Percentiles rank a stretch among this genome's conserved stretches.
Evolutionary conservation across 1,140 invertebrate species (phyloP).

Genomic region (Medauroidea extradentata): DNA sequence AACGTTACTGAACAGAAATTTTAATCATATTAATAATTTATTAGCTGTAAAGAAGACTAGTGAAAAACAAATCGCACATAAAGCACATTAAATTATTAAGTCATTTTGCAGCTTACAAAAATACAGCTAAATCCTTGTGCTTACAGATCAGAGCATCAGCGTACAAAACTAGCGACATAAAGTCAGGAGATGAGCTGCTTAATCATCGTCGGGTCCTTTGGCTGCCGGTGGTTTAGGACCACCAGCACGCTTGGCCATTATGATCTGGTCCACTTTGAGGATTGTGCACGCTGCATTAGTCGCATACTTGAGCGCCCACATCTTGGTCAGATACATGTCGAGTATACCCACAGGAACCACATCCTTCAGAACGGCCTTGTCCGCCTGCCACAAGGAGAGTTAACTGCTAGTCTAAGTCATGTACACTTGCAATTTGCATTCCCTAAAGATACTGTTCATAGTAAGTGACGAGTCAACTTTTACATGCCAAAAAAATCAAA

Average conservation of each 20-base stretch:
- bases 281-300: conserved; percentile 89
- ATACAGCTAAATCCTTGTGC: too few species aligned
- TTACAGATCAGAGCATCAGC: too few species aligned
- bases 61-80: too few species aligned
- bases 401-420: neutral
- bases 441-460: too few species aligned
- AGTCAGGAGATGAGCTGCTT: too few species aligned
- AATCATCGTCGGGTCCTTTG: conserved; percentile 66
- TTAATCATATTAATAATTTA: too few species aligned
- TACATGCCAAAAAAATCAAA: neutral
- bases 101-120: too few species aligned
- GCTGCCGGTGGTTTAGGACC: conserved; percentile 78
- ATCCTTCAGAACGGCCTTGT: conserved; percentile 61
- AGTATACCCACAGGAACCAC: conserved; percentile 68
- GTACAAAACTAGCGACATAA: too few species aligned
- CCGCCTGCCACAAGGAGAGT: conserved; percentile 41
- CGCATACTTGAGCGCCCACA: conserved; percentile 94
- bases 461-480: neutral
- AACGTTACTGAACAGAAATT: too few species aligned
- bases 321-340: conserved; percentile 84
- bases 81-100: too few species aligned
- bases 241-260: conserved; percentile 96
- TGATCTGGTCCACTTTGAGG: conserved; percentile 96
- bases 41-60: too few species aligned
- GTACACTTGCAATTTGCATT: too few species aligned